Evolutionary conservation across 2,113 vertebrate species (phyloP).

Genomic region (Epinephelus lanceolatus): DNA sequence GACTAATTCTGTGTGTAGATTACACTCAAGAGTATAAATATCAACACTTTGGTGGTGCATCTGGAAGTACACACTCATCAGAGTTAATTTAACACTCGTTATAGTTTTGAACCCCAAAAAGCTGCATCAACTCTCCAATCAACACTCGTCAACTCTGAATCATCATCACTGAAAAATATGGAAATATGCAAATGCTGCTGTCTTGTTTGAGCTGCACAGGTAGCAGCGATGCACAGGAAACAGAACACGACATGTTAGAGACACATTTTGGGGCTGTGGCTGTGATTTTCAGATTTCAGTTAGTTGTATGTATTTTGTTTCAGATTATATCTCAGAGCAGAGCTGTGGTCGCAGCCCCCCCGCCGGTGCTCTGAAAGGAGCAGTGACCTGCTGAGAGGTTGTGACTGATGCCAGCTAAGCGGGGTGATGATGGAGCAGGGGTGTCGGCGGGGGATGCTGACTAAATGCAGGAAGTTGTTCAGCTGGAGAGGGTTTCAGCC

Average conservation of each 20-base stretch:
- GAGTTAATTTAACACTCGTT: conserved; percentile 46
- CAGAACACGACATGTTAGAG: background rate
- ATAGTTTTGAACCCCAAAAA: conserved; percentile 23
- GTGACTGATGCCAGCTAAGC: conserved; percentile 50
- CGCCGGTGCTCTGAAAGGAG: conserved; percentile 28
- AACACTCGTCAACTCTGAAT: conserved; percentile 29
- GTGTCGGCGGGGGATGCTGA: conserved; percentile 12
- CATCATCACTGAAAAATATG: background rate
- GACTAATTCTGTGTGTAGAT: conserved; percentile 19
- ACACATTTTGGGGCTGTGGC: background rate
- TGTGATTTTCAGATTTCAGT: background rate
- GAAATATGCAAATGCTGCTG: background rate
- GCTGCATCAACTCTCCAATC: conserved; percentile 44
- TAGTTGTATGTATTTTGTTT: background rate
- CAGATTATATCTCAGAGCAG: background rate
- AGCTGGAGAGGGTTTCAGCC: conserved; percentile 73
- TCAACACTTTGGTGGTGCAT: conserved; percentile 42
- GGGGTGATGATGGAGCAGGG: conserved; percentile 36
- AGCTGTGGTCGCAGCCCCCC: conserved; percentile 15
- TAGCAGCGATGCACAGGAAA: background rate
- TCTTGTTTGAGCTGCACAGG: background rate
- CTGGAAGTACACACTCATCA: conserved; percentile 50
- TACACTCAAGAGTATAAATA: conserved; percentile 47
- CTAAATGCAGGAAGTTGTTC: conserved; percentile 78
- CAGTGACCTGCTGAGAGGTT: conserved; percentile 34